Percentiles rank a stretch among this genome's conserved stretches.
Evolutionary conservation across 2,888 invertebrate genomes (phyloP).

Genomic region (Chloromyia formosa): DNA sequence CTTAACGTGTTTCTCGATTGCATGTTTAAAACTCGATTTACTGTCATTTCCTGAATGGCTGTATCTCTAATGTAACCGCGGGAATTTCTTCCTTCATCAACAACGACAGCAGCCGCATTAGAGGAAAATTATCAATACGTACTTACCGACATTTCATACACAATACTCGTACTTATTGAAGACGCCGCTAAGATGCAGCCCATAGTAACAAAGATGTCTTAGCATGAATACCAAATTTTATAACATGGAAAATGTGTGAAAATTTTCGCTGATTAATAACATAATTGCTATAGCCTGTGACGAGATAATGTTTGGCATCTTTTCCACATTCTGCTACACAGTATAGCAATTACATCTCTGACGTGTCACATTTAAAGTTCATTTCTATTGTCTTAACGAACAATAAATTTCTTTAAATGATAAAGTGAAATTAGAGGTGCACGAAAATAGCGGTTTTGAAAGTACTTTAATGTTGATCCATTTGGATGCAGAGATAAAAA

Average conservation of each 20-base stretch:
- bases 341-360: not conserved
- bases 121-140: not conserved
- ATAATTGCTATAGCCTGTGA: slow-evolving; percentile 44
- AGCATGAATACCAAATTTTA: slow-evolving; percentile 46
- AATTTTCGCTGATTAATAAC: slow-evolving; percentile 49
- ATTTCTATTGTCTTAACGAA: slow-evolving; percentile 35
- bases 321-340: not conserved
- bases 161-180: too few species aligned
- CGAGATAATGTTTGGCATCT: slow-evolving; percentile 18
- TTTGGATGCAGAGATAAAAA: slow-evolving; percentile 15
- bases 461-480: slow-evolving; percentile 37
- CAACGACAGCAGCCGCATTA: not conserved
- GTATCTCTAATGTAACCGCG: slow-evolving; percentile 31
- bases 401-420: slow-evolving; percentile 27
- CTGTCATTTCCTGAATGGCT: slow-evolving; percentile 41
- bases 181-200: not conserved
- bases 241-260: slow-evolving; percentile 48
- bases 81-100: slow-evolving; percentile 8
- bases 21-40: slow-evolving; percentile 46
- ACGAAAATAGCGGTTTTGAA: slow-evolving; percentile 42
- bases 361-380: not conserved
- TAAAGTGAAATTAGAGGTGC: slow-evolving; percentile 15
- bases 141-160: too few species aligned
- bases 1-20: slow-evolving; percentile 27
- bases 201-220: slow-evolving; percentile 40